Evolutionary conservation across 2,888 invertebrate genomes (phyloP).

Genomic region (Habrosyne pyritoides): DNA sequence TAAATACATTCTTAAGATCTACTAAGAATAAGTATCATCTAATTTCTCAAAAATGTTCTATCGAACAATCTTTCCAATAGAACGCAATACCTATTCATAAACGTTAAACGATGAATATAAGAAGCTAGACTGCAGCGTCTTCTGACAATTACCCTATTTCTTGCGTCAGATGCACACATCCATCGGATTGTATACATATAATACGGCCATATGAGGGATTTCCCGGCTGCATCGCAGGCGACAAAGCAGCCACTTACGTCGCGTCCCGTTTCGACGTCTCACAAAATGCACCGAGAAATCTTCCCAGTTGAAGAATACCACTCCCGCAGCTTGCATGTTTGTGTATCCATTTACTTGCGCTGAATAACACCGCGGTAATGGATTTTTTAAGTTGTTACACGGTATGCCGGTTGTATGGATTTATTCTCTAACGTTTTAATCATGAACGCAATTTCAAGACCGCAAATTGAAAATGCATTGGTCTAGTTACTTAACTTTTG

Average conservation of each 20-base stretch:
- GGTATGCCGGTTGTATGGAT: conserved; percentile 12
- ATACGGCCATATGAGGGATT: conserved; percentile 55
- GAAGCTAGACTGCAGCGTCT: background rate
- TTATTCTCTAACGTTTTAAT: background rate
- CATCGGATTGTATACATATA: conserved; percentile 24
- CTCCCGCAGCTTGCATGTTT: conserved; percentile 54
- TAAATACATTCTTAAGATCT: too few relatives aligned
- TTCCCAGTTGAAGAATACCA: conserved; percentile 41
- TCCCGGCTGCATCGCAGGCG: conserved; percentile 43
- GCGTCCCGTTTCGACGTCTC: conserved; percentile 55
- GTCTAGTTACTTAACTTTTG: background rate
- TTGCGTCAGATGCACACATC: background rate
- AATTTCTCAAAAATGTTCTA: too few relatives aligned
- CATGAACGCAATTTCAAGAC: background rate
- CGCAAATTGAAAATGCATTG: background rate
- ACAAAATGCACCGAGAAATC: conserved; percentile 62
- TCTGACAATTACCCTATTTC: conserved; percentile 6
- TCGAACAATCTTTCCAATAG: background rate
- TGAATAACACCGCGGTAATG: conserved; percentile 55
- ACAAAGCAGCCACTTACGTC: conserved; percentile 66
- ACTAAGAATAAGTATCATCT: too few relatives aligned
- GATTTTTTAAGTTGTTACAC: conserved; percentile 50
- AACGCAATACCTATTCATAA: background rate
- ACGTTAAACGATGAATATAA: background rate
- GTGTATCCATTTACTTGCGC: conserved; percentile 66